Percentiles rank a stretch among this genome's conserved stretches.
phyloP scores from a whole-genome alignment of 2,888 invertebrate species.

The Lathronympha strigana region DNA sequence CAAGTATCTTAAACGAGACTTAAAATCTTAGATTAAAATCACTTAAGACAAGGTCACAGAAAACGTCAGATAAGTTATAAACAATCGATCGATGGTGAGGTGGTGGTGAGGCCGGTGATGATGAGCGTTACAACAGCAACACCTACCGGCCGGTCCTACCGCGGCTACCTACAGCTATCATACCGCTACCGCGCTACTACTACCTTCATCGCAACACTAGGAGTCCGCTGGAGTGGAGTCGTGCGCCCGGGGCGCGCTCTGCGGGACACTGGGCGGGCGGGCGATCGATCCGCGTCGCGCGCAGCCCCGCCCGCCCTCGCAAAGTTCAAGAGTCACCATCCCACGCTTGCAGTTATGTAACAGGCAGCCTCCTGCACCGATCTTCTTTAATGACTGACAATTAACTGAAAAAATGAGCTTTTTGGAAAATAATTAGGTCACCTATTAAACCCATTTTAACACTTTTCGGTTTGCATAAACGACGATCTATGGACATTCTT shows the following conservation, averaged over 20 bases:
- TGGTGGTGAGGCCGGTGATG: constrained; percentile 22
- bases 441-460: too few relatives aligned
- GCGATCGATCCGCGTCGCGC: constrained; percentile 42
- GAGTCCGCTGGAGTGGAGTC: constrained; percentile 44
- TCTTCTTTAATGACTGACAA: constrained; percentile 2
- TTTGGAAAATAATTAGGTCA: not conserved
- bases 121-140: constrained; percentile 43
- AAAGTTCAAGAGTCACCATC: constrained; percentile 44
- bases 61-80: constrained; percentile 32
- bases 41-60: constrained; percentile 29
- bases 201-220: constrained; percentile 81
- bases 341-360: constrained; percentile 47
- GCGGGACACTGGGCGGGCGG: constrained; percentile 53
- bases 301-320: constrained; percentile 41
- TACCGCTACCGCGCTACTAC: constrained; percentile 75
- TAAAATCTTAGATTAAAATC: not conserved
- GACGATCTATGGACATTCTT: too few relatives aligned
- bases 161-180: constrained; percentile 74
- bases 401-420: not conserved
- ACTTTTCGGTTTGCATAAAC: too few relatives aligned
- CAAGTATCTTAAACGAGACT: not conserved
- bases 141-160: constrained; percentile 64
- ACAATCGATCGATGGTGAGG: constrained; percentile 32
- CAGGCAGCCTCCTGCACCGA: constrained; percentile 46
- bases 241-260: constrained; percentile 53